Conservation (phyloP, 2,888 invertebrate genomes). For the Dicyrtoma fusca region DNA sequence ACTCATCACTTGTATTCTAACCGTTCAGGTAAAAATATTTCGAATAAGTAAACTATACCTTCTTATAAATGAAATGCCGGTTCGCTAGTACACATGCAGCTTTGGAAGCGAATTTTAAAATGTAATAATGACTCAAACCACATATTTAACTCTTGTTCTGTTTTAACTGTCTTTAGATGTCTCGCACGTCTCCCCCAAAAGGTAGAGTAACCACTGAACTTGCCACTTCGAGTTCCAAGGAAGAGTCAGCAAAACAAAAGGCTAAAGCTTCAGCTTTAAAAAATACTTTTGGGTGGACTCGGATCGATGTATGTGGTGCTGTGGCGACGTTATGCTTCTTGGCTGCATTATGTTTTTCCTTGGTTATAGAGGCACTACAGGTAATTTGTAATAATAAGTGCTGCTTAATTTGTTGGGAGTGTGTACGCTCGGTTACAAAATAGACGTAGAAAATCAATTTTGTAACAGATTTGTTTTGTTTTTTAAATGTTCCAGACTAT, state of each 20-base stretch:
- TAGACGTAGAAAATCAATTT: no score
- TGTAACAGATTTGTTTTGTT: no score
- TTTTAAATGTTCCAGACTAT: conserved; percentile 47
- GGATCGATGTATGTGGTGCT: conserved; percentile 84
- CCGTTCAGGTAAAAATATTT: conserved; percentile 70
- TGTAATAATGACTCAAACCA: no score
- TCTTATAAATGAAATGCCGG: no score
- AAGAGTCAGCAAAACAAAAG: conserved; percentile 60
- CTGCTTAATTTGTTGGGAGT: no score
- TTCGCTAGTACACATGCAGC: no score
- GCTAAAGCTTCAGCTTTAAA: conserved; percentile 69
- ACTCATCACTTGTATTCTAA: conserved; percentile 75
- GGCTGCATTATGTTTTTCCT: conserved; percentile 79
- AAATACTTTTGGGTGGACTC: conserved; percentile 91
- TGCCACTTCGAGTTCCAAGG: not conserved
- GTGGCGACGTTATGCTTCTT: conserved; percentile 68
- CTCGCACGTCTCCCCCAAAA: not conserved
- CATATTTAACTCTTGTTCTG: no score
- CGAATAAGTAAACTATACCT: no score
- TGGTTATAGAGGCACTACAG: conserved; percentile 79
- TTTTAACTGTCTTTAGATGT: no score
- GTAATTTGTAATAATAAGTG: conserved; percentile 37
- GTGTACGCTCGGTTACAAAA: no score
- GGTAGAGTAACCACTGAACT: not conserved
- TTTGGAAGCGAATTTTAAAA: no score